phyloP scores from a whole-genome alignment of 2,113 vertebrate genomes.

The Donacobius atricapilla region DNA sequence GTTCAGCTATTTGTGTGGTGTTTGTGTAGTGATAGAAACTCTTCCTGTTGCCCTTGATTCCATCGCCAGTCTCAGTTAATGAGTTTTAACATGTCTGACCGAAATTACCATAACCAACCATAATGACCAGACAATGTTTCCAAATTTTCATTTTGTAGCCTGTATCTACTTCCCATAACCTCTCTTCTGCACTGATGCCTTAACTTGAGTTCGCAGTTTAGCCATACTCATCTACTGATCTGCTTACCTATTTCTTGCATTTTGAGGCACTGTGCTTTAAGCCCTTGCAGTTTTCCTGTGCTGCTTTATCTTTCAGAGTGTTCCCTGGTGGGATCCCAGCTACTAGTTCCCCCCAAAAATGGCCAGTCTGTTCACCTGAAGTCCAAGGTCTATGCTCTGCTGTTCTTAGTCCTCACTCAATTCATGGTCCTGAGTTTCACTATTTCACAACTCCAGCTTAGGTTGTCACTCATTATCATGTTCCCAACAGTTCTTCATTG shows the following conservation, averaged over 20 bases:
- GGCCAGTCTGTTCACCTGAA: neutral
- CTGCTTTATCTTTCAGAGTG: neutral
- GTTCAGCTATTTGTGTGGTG: neutral
- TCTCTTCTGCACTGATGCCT: neutral
- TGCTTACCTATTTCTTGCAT: neutral
- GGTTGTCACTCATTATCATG: neutral
- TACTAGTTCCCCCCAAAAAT: neutral
- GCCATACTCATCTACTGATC: neutral
- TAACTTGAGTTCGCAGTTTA: neutral
- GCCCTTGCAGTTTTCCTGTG: neutral
- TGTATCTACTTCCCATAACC: neutral
- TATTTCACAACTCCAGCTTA: neutral
- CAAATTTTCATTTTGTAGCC: neutral
- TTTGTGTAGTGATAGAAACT: neutral
- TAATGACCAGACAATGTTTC: neutral
- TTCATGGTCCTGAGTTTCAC: neutral
- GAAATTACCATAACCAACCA: neutral
- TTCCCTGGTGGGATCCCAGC: neutral
- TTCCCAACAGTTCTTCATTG: neutral
- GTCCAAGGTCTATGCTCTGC: neutral
- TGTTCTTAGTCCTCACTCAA: neutral
- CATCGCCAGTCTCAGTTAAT: neutral
- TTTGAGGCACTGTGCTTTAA: neutral
- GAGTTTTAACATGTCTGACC: neutral
- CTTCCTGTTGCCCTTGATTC: neutral